phyloP scores from a whole-genome alignment of 2,797 vertebrate species.

The Spheniscus humboldti region DNA sequence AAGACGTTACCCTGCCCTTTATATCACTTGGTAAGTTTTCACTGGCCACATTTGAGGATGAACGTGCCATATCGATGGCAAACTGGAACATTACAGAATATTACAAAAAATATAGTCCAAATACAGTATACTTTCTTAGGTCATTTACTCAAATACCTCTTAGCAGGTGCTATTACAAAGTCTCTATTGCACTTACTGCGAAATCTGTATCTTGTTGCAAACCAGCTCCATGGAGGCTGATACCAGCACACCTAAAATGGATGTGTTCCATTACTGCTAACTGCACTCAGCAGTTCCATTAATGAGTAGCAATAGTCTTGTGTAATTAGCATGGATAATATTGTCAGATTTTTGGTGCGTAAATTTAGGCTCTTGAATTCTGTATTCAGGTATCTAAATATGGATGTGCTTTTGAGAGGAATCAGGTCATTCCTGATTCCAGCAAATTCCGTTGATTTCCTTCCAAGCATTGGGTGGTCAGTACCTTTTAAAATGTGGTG shows the following conservation, averaged over 20 bases:
- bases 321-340: background rate
- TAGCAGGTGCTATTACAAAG: background rate
- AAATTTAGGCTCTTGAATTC: background rate
- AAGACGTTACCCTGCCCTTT: slow-evolving; percentile 8
- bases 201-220: background rate
- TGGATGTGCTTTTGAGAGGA: background rate
- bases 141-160: background rate
- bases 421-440: background rate
- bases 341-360: background rate
- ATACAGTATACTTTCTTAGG: background rate
- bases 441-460: background rate
- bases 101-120: background rate
- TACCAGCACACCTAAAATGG: background rate
- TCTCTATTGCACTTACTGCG: background rate
- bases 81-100: background rate
- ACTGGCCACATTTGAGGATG: background rate
- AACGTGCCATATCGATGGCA: accelerated
- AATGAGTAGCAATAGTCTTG: background rate
- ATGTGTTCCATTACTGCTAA: background rate
- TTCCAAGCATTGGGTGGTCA: background rate
- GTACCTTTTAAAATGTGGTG: background rate
- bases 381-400: background rate
- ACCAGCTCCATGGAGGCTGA: background rate
- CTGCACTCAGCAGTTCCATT: background rate
- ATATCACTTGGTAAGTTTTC: slow-evolving; percentile 72